phyloP scores from a whole-genome alignment of 1,140 invertebrate genomes.

The Bombus terrestris region DNA sequence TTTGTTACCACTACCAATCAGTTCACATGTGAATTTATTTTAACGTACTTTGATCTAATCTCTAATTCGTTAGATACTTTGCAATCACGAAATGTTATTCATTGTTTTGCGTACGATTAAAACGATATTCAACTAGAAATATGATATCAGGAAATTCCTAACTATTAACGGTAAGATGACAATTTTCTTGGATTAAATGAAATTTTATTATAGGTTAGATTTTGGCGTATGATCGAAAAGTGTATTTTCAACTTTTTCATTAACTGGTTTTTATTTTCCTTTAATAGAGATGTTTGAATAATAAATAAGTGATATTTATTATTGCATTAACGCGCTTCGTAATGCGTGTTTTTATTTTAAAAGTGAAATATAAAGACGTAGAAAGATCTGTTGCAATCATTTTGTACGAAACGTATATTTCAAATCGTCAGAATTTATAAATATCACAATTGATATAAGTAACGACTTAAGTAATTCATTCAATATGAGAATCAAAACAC shows the following conservation, averaged over 20 bases:
- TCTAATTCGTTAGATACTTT: constrained; percentile 18
- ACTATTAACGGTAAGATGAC: constrained; percentile 16
- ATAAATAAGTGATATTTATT: background rate
- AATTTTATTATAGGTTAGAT: constrained; percentile 43
- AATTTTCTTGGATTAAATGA: background rate
- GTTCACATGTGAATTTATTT: constrained; percentile 32
- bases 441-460: constrained; percentile 20
- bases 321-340: background rate
- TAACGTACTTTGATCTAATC: constrained; percentile 20
- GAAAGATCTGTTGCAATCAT: constrained; percentile 34
- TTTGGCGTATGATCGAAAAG: background rate
- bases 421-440: constrained; percentile 34
- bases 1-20: constrained; percentile 23
- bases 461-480: background rate
- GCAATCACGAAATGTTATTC: constrained; percentile 34
- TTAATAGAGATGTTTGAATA: background rate
- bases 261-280: background rate
- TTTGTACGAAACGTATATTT: background rate
- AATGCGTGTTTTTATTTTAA: background rate
- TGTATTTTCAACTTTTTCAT: constrained; percentile 3
- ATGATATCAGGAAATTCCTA: constrained; percentile 17
- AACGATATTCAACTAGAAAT: constrained; percentile 18
- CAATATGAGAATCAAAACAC: background rate
- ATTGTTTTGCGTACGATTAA: constrained; percentile 6
- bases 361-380: background rate